Conservation (phyloP, 2,888 invertebrate species). For the Tinea trinotella region DNA sequence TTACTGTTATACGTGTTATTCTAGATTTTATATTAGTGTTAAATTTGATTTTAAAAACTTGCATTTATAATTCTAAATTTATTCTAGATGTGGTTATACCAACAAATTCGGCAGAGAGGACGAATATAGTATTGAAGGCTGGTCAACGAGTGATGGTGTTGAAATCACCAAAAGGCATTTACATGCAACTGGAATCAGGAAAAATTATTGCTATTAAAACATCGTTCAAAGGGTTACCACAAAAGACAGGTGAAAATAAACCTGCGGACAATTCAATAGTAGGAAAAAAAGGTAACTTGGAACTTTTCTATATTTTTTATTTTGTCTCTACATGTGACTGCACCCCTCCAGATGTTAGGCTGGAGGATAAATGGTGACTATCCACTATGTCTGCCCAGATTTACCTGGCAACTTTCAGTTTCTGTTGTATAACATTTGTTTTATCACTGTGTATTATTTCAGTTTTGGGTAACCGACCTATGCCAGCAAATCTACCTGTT, state of each 20-base stretch:
- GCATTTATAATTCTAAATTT: conserved; percentile 19
- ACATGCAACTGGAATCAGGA: conserved; percentile 94
- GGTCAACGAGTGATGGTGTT: conserved; percentile 96
- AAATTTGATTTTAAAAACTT: neutral
- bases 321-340: neutral
- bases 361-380: neutral
- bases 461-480: conserved; percentile 55
- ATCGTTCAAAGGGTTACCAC: conserved; percentile 77
- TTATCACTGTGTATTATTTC: conserved; percentile 21
- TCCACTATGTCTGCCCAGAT: neutral
- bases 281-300: conserved; percentile 54
- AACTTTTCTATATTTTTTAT: neutral
- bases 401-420: too few relatives aligned
- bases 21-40: too few relatives aligned
- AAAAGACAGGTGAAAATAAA: conserved; percentile 48
- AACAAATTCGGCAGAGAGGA: conserved; percentile 90
- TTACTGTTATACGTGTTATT: too few relatives aligned
- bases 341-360: too few relatives aligned
- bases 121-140: conserved; percentile 91
- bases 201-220: conserved; percentile 94
- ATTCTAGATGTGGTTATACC: conserved; percentile 90
- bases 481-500: conserved; percentile 52
- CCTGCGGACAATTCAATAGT: conserved; percentile 40
- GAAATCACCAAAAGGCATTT: conserved; percentile 95
- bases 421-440: neutral